These are phyloP conservation scores for Tarsius wallacei DNA, from an alignment of 2,797 vertebrate genomes.

Conservation along the genomic window DNA sequence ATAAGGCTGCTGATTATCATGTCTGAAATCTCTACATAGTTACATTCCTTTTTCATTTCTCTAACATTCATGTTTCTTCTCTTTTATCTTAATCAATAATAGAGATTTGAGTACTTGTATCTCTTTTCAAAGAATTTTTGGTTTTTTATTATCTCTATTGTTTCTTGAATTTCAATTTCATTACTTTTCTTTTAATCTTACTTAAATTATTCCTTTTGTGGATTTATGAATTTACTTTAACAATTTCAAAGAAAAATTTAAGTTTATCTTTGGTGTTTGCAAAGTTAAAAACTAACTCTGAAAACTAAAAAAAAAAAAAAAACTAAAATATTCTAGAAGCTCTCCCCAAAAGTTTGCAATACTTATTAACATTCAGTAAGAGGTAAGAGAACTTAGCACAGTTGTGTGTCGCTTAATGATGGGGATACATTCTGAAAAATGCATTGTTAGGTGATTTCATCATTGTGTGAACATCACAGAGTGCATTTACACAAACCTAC, in stretches of 20 bases:
- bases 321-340: background rate
- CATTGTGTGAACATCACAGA: no score
- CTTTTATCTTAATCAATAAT: slow-evolving; percentile 17
- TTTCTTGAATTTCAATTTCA: slow-evolving; percentile 6
- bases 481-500: no score
- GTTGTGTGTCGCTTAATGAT: no score
- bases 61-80: background rate
- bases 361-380: background rate
- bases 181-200: background rate
- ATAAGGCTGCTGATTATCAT: background rate
- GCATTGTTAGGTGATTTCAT: no score
- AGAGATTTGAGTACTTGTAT: background rate
- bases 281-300: slow-evolving; percentile 45
- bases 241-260: slow-evolving; percentile 33
- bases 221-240: slow-evolving; percentile 17
- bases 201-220: slow-evolving; percentile 32
- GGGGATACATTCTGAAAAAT: no score
- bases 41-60: background rate
- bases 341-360: background rate
- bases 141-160: background rate
- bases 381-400: background rate
- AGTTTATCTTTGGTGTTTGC: slow-evolving; percentile 33
- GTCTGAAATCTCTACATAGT: background rate
- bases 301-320: background rate
- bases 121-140: background rate